Base-by-base conservation (phyloP, 2,113 vertebrate genomes). In the Cinclus cinclus region DNA sequence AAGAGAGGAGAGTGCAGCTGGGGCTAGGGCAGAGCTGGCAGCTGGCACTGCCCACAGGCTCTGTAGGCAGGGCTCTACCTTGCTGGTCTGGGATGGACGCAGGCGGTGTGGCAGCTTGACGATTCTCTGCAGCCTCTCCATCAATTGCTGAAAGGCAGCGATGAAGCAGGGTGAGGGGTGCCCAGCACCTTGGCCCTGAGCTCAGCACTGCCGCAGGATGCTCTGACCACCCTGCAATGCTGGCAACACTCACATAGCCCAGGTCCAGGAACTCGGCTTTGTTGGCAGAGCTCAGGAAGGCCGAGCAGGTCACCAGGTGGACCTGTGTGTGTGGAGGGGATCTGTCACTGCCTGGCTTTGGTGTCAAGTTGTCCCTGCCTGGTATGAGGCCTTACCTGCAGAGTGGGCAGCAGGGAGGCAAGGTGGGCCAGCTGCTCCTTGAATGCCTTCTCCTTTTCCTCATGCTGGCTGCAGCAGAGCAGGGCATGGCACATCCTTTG, bases 251-350 rank as follows among this genome's bases (percentile, higher is more conserved):
- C 97, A 99, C 99, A 5, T 99, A 99, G 74, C 99, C 99, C 97
- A 99, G 98, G 91, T 99, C 99, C 96, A 99, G 94, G 95, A 99
- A 99, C 92, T 99, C 99, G 0, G 98, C 99, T 97, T 99, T 99
- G 97, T 98, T 99, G 78, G 99, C 99, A 1, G 98, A 98, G 96
- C 98, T 99, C 96, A 99, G 98, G 94, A 99, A 99, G 17, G 99
- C 98, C 0, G 99, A 99, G 80, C 98, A 99, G 84, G 99, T 99
- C 91, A 99, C 98, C 71, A 99, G 98, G 82, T 99, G 99, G 69
- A 99, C 98, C 99, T 99, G 75, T 16, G 82, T 2, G 9, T 3
- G 1, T 70, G 7, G 37, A 49, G 3, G 3, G 20, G 35, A 11
- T 83, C 35, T 70, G 56, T 90, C 42, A 90, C 31, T 83, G 63